These are phyloP conservation scores for Acronicta alni DNA, from an alignment of 2,888 invertebrate species.

Conservation along the genomic window DNA sequence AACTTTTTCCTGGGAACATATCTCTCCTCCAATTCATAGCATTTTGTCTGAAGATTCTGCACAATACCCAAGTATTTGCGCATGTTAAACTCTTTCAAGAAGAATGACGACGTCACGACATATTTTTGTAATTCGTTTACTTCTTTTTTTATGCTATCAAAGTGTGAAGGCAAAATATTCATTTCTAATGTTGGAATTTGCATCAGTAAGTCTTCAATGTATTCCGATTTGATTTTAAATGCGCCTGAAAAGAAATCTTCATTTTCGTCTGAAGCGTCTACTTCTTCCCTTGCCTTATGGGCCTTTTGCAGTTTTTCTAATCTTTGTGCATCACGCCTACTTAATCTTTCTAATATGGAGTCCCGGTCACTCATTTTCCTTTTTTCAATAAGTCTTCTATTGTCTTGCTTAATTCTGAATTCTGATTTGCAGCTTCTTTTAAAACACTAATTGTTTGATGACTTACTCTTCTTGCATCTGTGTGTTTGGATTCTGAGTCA, in stretches of 20 bases:
- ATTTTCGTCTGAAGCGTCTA: constrained; percentile 91
- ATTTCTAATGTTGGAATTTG: constrained; percentile 85
- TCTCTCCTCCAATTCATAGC: constrained; percentile 92
- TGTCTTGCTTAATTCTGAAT: constrained; percentile 81
- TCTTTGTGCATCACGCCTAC: constrained; percentile 90
- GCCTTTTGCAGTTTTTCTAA: constrained; percentile 91
- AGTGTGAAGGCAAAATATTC: constrained; percentile 88
- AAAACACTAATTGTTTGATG: constrained; percentile 76
- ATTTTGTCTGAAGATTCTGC: constrained; percentile 92
- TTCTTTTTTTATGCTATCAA: constrained; percentile 92
- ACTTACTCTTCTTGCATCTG: constrained; percentile 74
- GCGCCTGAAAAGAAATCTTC: constrained; percentile 92
- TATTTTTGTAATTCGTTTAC: constrained; percentile 93
- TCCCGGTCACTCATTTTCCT: constrained; percentile 85
- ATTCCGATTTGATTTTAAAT: constrained; percentile 91
- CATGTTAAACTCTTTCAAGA: constrained; percentile 94
- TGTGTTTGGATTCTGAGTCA: constrained; percentile 73
- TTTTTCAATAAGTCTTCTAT: constrained; percentile 83
- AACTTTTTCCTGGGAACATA: constrained; percentile 96
- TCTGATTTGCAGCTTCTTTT: constrained; percentile 82
- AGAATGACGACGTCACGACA: constrained; percentile 94
- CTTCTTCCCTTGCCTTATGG: constrained; percentile 90
- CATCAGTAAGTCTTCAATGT: constrained; percentile 90
- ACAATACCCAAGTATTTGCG: constrained; percentile 93
- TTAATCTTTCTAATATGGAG: constrained; percentile 82